Percentiles rank a stretch among this genome's conserved stretches.
Evolutionary conservation across 2,113 vertebrate genomes (phyloP).

Genomic region (Heterotilapia buettikoferi): DNA sequence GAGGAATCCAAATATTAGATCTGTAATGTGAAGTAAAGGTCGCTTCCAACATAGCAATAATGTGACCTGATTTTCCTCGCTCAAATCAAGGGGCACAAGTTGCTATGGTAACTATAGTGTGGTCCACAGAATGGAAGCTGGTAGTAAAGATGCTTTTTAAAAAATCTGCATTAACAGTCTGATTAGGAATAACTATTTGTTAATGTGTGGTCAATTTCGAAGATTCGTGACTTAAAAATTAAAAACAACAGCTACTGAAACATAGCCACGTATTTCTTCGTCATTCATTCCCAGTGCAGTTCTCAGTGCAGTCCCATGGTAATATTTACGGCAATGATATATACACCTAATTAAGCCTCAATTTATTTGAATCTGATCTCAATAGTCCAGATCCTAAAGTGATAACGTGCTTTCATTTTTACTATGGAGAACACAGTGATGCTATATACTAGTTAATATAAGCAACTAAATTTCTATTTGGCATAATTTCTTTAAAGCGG

Average conservation of each 20-base stretch:
- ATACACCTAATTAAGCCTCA: slow-evolving; percentile 24
- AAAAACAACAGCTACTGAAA: not conserved
- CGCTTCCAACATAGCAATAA: not conserved
- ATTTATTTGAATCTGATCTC: slow-evolving; percentile 24
- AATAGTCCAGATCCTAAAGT: not conserved
- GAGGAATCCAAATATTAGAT: not conserved
- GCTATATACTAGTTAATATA: not conserved
- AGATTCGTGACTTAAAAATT: not conserved
- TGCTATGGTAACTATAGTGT: slow-evolving; percentile 52
- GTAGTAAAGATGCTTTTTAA: not conserved
- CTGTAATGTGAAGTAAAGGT: slow-evolving; percentile 13
- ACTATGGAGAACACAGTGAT: not conserved
- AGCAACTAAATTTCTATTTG: not conserved
- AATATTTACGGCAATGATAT: not conserved
- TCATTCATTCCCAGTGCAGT: not conserved
- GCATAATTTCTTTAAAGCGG: not conserved
- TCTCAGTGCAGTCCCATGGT: not conserved
- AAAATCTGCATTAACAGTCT: not conserved
- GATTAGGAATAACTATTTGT: not conserved
- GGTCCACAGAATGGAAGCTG: not conserved
- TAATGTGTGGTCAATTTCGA: not conserved
- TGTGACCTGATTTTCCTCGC: slow-evolving; percentile 22
- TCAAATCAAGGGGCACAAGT: slow-evolving; percentile 22
- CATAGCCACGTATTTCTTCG: not conserved
- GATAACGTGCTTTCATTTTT: slow-evolving; percentile 1